Evolutionary conservation across 2,888 invertebrate genomes (phyloP).

Genomic region (Doris montereyensis): DNA sequence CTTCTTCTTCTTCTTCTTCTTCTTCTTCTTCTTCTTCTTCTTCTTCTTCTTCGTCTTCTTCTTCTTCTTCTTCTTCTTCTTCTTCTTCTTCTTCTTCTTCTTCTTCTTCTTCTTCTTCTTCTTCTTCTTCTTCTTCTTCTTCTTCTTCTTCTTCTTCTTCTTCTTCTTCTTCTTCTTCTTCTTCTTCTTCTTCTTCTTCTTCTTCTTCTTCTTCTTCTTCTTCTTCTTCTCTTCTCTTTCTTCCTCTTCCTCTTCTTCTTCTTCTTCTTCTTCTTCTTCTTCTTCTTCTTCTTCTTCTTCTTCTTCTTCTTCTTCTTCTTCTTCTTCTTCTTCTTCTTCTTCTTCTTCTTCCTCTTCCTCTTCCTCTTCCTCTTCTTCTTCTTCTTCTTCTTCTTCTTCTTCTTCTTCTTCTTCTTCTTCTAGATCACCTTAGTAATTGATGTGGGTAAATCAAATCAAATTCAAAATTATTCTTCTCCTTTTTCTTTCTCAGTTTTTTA

Average conservation of each 20-base stretch:
- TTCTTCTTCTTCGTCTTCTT: too few relatives aligned
- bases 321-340: not conserved
- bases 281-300: conserved; percentile 5
- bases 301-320: not conserved
- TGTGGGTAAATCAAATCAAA: not conserved
- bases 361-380: not conserved
- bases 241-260: too few relatives aligned
- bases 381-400: not conserved
- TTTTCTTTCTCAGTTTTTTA: not conserved
- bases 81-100: not conserved
- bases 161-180: not conserved
- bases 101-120: not conserved
- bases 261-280: not conserved
- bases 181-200: not conserved
- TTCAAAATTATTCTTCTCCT: not conserved
- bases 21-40: not conserved
- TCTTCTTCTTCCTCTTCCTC: not conserved
- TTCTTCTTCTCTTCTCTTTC: not conserved
- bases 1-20: not conserved
- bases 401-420: conserved; percentile 1
- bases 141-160: not conserved
- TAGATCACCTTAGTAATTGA: not conserved
- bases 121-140: not conserved
- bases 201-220: not conserved
- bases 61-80: not conserved